Conservation (phyloP, 1,140 invertebrate genomes). For the Calycopis cecrops region DNA sequence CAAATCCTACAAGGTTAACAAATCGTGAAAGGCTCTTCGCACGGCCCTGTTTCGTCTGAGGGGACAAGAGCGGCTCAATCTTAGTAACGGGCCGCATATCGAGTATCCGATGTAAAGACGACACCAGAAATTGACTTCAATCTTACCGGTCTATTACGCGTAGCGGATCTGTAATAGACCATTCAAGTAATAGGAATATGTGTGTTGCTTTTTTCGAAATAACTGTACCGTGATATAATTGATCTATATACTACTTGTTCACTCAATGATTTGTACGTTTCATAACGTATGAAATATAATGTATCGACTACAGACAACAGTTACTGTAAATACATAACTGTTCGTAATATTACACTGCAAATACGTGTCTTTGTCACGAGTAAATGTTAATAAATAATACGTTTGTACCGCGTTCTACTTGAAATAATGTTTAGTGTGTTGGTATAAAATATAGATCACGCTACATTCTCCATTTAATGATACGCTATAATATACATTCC, state of each 20-base stretch:
- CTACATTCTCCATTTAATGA: no score
- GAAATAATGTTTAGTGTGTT: no score
- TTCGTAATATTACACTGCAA: conserved; percentile 1
- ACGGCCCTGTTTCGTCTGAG: no score
- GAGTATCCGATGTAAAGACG: conserved; percentile 22
- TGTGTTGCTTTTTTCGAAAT: conserved; percentile 27
- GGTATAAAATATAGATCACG: no score
- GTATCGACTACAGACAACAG: neutral
- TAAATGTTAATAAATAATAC: no score
- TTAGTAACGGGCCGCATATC: conserved; percentile 28
- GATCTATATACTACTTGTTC: conserved; percentile 20
- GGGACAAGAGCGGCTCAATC: conserved; percentile 16
- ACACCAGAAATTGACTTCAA: conserved; percentile 35
- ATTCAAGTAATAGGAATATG: conserved; percentile 30
- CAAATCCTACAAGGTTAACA: no score
- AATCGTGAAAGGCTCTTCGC: no score
- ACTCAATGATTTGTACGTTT: conserved; percentile 11
- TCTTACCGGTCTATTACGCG: conserved; percentile 35
- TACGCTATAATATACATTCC: no score
- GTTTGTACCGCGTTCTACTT: no score
- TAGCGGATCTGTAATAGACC: conserved; percentile 40
- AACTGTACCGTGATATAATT: conserved; percentile 27
- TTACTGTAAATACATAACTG: conserved; percentile 7
- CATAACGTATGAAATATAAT: conserved; percentile 7
- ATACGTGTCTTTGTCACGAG: no score